Percentiles rank a stretch among this genome's conserved stretches.
Evolutionary conservation across 1,140 invertebrate species (phyloP).

Genomic region (Saxidomus purpurata): DNA sequence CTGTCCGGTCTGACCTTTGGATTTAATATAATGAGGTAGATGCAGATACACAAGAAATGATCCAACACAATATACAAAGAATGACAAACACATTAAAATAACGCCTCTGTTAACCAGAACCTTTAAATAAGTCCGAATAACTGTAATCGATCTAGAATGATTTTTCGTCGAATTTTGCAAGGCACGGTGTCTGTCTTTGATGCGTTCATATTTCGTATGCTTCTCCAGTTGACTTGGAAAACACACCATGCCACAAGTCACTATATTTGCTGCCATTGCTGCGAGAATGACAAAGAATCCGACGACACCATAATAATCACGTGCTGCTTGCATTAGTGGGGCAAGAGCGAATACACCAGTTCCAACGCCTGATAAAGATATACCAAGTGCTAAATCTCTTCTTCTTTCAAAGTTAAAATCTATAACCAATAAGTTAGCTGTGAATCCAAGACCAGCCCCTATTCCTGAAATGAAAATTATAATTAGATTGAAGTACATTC

Average conservation of each 20-base stretch:
- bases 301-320: slow-evolving; percentile 36
- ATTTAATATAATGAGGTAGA: slow-evolving; percentile 17
- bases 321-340: slow-evolving; percentile 24
- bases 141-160: neutral
- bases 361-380: slow-evolving; percentile 51
- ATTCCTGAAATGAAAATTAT: slow-evolving; percentile 37
- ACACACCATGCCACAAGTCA: slow-evolving; percentile 51
- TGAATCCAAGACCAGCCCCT: slow-evolving; percentile 52
- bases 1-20: neutral
- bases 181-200: neutral
- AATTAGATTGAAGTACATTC: no score
- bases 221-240: slow-evolving; percentile 44
- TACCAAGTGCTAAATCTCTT: slow-evolving; percentile 44
- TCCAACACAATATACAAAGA: slow-evolving; percentile 35
- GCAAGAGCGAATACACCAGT: slow-evolving; percentile 42
- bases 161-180: neutral
- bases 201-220: neutral
- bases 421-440: slow-evolving; percentile 37
- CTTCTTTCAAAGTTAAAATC: slow-evolving; percentile 51
- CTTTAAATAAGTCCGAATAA: neutral
- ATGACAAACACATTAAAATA: slow-evolving; percentile 19
- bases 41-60: slow-evolving; percentile 33
- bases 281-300: slow-evolving; percentile 57
- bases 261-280: slow-evolving; percentile 42
- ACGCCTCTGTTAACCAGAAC: slow-evolving; percentile 34